Percentiles rank a stretch among this genome's conserved stretches.
Evolutionary conservation across 2,113 vertebrate species (phyloP).

Genomic region (Coryphaenoides rupestris): DNA sequence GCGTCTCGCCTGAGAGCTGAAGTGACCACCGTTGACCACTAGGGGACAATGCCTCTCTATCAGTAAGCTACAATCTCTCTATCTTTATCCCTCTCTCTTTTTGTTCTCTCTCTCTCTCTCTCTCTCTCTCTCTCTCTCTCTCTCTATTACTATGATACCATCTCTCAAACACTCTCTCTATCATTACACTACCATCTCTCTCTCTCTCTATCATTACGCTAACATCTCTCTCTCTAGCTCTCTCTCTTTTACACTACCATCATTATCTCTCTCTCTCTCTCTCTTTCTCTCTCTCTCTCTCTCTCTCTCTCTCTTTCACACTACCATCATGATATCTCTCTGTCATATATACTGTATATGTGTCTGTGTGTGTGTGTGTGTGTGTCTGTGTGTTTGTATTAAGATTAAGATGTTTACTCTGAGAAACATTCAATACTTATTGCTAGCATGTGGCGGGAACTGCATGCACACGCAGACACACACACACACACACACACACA

Average conservation of each 20-base stretch:
- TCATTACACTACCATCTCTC: no score
- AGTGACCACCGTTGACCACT: conserved; percentile 44
- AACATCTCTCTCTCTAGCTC: conserved; percentile 39
- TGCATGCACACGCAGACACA: conserved; percentile 4
- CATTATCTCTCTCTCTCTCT: background rate
- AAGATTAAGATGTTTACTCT: no score
- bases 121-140: conserved; percentile 4
- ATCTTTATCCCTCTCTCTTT: background rate
- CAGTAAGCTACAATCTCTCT: conserved; percentile 26
- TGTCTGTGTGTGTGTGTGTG: no score
- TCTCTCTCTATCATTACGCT: conserved; percentile 18
- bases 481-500: background rate
- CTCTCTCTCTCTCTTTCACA: background rate
- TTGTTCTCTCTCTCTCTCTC: background rate
- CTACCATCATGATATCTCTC: conserved; percentile 8
- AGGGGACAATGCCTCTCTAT: conserved; percentile 62
- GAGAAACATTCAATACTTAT: no score
- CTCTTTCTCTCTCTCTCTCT: background rate
- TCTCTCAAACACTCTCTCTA: no score
- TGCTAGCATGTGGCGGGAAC: background rate
- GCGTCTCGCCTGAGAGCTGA: background rate
- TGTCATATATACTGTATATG: background rate
- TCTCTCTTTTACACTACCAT: conserved; percentile 34
- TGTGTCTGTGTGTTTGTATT: no score
- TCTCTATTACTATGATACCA: background rate